Evolutionary conservation across 2,797 vertebrate species (phyloP).

Genomic region (Eospalax fontanierii): DNA sequence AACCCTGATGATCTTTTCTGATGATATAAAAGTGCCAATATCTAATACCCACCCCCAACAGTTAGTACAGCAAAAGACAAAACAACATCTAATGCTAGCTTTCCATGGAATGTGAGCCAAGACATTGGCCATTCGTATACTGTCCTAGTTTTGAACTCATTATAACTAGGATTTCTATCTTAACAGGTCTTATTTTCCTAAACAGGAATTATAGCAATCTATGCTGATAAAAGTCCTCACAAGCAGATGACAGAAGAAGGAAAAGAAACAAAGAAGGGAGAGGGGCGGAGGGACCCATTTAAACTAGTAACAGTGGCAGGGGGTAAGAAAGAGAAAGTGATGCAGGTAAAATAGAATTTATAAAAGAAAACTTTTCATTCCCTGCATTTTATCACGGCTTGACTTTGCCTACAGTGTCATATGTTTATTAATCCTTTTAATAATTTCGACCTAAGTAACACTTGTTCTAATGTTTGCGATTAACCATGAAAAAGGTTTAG

Average conservation of each 20-base stretch:
- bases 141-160: neutral
- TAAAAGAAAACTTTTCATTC: neutral
- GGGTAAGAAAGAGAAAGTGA: neutral
- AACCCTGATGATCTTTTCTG: conserved; percentile 24
- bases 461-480: conserved; percentile 56
- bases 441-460: conserved; percentile 48
- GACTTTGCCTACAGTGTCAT: conserved; percentile 9
- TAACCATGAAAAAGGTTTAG: neutral
- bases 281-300: neutral
- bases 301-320: neutral
- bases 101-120: neutral
- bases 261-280: neutral
- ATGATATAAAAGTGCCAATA: neutral
- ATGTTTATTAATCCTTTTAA: neutral
- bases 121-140: neutral
- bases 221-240: neutral
- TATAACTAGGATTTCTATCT: conserved; percentile 41
- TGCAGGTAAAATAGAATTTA: neutral
- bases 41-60: neutral
- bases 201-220: conserved; percentile 30
- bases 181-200: neutral
- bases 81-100: neutral
- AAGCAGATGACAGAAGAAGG: neutral
- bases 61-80: neutral
- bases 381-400: neutral